Base-by-base conservation (phyloP, 2,888 invertebrate genomes). In the Fragum whitleyi region DNA sequence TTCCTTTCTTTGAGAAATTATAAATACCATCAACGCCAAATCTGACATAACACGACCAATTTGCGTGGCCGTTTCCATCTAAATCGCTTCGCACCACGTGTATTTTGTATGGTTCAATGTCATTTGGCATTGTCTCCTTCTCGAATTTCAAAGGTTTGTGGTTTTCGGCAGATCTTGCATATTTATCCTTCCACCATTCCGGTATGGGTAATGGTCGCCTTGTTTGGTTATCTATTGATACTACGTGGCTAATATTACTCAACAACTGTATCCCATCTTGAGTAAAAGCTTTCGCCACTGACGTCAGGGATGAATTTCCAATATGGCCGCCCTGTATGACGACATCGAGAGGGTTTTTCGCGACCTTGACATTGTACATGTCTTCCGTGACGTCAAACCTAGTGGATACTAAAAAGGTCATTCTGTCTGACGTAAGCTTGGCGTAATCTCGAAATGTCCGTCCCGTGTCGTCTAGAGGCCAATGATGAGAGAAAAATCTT, bases 181-280 rank as follows among this genome's bases (percentile, higher is more conserved):
- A 91, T 80, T 91, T 90, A n/a, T 85, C 77, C 39, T 81, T 86
- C 92, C 92, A 93, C 92, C 92, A 91, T 28, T 89, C 90, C 6
- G 92, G 90, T 23, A 92, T 74, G 0, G 89, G 83, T 11, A 74
- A 85, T 5, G 93, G 92, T 74, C 88, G 86, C 14, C 92, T 81
- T 2, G 91, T 89, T 16, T 71, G 29, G 67, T 82, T 89, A 76
- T 91, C 90, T 19, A 93, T 86, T 51, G 81, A 79, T 0, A 92
- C 92, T 6, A 91, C 87, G 76, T 91, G 91, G 61, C 88, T 90
- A 26, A 86, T 81, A 72, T 89, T 89, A 36, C 75, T 77, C 19
- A 87, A 55, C 19, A 89, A 62, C 21, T 74, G 71, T 5, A 77
- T 57, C 5, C 82, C 85, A 9, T 81, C 79, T 21, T 62, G 70